Conservation (phyloP, 2,888 invertebrate species). For the Chrysina gloriosa region DNA sequence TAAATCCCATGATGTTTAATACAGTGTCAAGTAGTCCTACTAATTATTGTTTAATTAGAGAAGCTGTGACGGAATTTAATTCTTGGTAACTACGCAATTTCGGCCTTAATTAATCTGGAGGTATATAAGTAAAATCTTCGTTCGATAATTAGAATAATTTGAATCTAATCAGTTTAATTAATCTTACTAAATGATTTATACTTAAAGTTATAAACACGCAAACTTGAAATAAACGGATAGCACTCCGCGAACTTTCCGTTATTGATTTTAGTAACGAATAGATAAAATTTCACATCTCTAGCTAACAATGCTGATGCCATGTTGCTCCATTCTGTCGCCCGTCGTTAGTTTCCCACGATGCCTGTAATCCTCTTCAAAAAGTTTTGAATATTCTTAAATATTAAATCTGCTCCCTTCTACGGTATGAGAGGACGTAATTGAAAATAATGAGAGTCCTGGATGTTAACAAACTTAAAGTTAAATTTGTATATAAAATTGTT, state of each 20-base stretch:
- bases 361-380: slow-evolving; percentile 4
- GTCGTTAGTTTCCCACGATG: not conserved
- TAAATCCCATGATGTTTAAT: not conserved
- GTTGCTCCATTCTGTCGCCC: not conserved
- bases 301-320: not conserved
- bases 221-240: not conserved
- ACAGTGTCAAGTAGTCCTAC: not conserved
- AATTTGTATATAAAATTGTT: not conserved
- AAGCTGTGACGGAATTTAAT: not conserved
- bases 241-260: not conserved
- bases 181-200: not conserved
- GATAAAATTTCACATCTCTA: not conserved
- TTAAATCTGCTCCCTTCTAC: not conserved
- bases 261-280: not conserved
- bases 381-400: slow-evolving; percentile 10
- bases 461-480: not conserved
- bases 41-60: not conserved
- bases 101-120: not conserved
- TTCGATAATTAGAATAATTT: not conserved
- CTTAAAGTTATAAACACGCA: not conserved
- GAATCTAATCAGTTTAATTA: not conserved
- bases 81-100: not conserved
- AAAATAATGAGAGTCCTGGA: slow-evolving; percentile 1
- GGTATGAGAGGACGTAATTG: not conserved
- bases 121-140: not conserved